Base-by-base conservation (phyloP, 2,113 vertebrate species). In the Eonycteris spelaea region DNA sequence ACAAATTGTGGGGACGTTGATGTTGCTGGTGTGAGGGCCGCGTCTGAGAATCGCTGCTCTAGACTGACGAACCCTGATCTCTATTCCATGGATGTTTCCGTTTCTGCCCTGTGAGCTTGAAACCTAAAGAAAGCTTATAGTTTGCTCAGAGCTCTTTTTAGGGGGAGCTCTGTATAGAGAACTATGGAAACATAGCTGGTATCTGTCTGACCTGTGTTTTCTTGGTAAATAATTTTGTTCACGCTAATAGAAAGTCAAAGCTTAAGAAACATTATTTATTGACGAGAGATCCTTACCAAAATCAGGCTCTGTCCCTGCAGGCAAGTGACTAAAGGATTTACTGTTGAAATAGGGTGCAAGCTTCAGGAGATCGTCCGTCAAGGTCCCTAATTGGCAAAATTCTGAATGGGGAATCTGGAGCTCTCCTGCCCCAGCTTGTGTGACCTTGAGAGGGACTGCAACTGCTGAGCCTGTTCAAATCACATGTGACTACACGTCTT, bases 381-480 rank as follows among this genome's bases (percentile, higher is more conserved):
- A 18, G 55, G 65, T 45, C 28, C 78, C 88, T 12, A 6, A 38
- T 33, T 33, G 51, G 86, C 87, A 59, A 26, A 73, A 6, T 48
- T 86, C 45, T 59, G 63, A 80, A 53, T 75, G 82, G 51, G 48
- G 33, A 75, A 78, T 35, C 92, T 89, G 87, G 95, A 97, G 45
- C 33, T 51, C 61, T 85, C 92, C 95, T 95, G 90, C 92, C 84
- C 61, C 93, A 79, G 80, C 85, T 86, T 43, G 57, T 95, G 63
- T 97, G 97, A 97, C 98, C 98, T 98, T 97, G 98, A 94, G 96
- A 96, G 84, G 95, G 77, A 90, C 96, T 95, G 59, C 83, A 86
- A 45, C 94, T 90, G 1, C 57, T 45, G 67, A 88, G 85, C 86
- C 51, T 71, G 2, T 95, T 38, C 35, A 87, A 38, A 3, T 57